Base-by-base conservation (phyloP, 2,797 vertebrate species). In the Sebastes cheni region DNA sequence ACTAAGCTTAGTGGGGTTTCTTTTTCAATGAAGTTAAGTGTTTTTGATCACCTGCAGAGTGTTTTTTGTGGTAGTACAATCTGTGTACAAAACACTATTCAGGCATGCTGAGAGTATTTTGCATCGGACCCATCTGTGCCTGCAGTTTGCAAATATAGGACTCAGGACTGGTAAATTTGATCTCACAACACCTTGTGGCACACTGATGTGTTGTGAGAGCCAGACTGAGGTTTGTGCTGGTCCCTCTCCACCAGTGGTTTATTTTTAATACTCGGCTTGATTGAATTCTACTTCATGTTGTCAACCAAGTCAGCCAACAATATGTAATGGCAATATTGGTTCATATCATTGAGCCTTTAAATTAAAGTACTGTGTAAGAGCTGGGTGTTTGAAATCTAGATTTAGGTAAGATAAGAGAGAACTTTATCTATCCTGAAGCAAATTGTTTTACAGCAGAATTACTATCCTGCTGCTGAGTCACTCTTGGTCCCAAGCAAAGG, bases 91-190 rank as follows among this genome's bases (percentile, higher is more conserved):
- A 36, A 23, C 13, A 22, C 20, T 58, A 8, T 32, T 67, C 12
- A 32, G 65, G 52, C 73, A 65, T 68, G 32, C 8, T 3, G 25
- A 25, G 25, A 25, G 11, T 30, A 67, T 54, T 64, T 67, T 70
- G 67, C 58, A 54, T 76, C 54, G 52, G 50, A 76, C 62, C 29
- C 2, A 10, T 46, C 42, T 59, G 42, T 66, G 14, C 36, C 46
- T 65, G 70, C 60, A 56, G 10, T 81, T 74, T 79, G 46, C 52
- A 46, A 18, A 72, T 61, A 55, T 61, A 55, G 5, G 36, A 50
- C 2, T 46, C 32, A 34, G 23, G 14, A 52, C 32, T 34, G 13
- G 22, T 8, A n/a, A 67, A 42, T 42, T 67, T 36, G 34, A 36
- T 36, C 34, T 36, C 34, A 36, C 11, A 12, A 36, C 34, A 36